Conservation (phyloP, 2,113 vertebrate species). For the Erythrolamprus reginae region DNA sequence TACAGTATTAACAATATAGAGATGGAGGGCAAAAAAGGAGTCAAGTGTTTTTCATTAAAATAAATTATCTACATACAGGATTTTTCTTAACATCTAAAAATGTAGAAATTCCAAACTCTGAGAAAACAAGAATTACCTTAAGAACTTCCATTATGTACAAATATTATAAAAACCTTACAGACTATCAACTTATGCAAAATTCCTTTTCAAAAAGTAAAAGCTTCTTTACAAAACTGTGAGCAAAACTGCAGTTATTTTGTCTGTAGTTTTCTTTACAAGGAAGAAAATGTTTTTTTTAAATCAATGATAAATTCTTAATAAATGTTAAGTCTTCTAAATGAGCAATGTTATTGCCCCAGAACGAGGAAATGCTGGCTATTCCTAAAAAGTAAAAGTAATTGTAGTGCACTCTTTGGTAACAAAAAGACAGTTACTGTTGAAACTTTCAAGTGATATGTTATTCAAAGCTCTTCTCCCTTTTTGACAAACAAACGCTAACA, state of each 20-base stretch:
- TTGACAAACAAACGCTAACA: slow-evolving; percentile 48
- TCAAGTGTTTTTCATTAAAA: slow-evolving; percentile 76
- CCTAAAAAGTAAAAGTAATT: slow-evolving; percentile 64
- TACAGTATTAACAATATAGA: slow-evolving; percentile 60
- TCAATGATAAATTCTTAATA: slow-evolving; percentile 62
- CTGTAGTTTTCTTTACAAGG: slow-evolving; percentile 63
- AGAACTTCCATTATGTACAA: slow-evolving; percentile 79
- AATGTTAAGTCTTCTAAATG: slow-evolving; percentile 56
- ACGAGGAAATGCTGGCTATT: slow-evolving; percentile 65
- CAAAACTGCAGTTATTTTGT: slow-evolving; percentile 52
- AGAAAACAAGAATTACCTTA: slow-evolving; percentile 77
- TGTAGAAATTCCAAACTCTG: slow-evolving; percentile 74
- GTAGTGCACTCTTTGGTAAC: slow-evolving; percentile 84
- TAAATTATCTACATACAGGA: slow-evolving; percentile 84
- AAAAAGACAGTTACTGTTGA: slow-evolving; percentile 67
- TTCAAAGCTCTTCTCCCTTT: slow-evolving; percentile 47
- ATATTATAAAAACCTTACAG: slow-evolving; percentile 80
- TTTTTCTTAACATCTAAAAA: slow-evolving; percentile 72
- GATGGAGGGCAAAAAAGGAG: slow-evolving; percentile 48
- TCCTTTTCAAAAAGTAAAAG: slow-evolving; percentile 70
- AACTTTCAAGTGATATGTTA: slow-evolving; percentile 66
- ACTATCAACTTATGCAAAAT: slow-evolving; percentile 67
- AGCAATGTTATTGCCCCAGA: slow-evolving; percentile 45
- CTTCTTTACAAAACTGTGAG: slow-evolving; percentile 55
- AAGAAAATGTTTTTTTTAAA: slow-evolving; percentile 57